Evolutionary conservation across 2,797 vertebrate genomes (phyloP).

Genomic region (Heterohyrax brucei): DNA sequence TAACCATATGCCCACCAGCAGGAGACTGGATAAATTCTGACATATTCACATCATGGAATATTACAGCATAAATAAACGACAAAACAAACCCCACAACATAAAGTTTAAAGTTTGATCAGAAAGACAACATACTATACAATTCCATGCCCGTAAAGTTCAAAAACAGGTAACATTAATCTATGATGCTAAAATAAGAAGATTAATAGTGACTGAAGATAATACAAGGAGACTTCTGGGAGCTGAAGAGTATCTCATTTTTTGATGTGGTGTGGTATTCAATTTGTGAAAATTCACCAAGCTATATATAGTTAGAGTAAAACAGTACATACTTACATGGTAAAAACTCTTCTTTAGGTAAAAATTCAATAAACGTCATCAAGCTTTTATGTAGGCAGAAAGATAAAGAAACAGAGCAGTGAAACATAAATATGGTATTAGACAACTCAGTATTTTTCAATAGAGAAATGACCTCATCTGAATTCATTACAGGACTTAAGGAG

Average conservation of each 20-base stretch:
- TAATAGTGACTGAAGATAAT: background rate
- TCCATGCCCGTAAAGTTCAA: slow-evolving; percentile 6
- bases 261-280: background rate
- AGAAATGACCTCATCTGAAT: slow-evolving; percentile 30
- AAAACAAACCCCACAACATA: background rate
- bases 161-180: slow-evolving; percentile 24
- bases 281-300: slow-evolving; percentile 8
- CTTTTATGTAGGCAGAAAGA: slow-evolving; percentile 10
- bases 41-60: background rate
- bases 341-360: slow-evolving; percentile 1
- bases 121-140: background rate
- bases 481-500: slow-evolving; percentile 1
- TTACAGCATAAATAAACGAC: background rate
- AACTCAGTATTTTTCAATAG: slow-evolving; percentile 33
- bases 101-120: background rate
- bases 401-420: background rate
- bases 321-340: background rate
- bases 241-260: background rate
- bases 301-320: background rate
- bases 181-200: slow-evolving; percentile 24
- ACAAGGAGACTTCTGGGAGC: background rate
- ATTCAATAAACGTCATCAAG: slow-evolving; percentile 6
- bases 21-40: background rate
- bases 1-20: background rate
- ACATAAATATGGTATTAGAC: background rate